phyloP scores from a whole-genome alignment of 2,797 vertebrate genomes.

The Xenopus petersii region DNA sequence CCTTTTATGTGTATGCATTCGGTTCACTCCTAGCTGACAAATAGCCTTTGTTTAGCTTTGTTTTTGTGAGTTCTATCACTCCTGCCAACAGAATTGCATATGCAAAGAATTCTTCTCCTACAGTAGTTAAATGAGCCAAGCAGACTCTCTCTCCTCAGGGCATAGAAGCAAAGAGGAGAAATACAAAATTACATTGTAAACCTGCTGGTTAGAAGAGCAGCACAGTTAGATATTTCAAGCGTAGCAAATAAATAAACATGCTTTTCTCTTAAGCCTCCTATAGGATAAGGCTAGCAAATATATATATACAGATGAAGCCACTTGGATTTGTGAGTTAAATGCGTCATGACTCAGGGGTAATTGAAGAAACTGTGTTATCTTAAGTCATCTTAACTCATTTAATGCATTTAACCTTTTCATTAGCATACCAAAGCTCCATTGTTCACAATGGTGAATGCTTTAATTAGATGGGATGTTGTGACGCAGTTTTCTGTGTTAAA shows the following conservation, averaged over 20 bases:
- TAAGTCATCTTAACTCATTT: too few species aligned
- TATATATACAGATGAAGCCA: too few species aligned
- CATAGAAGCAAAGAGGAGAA: slow-evolving; percentile 60
- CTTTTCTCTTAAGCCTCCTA: slow-evolving; percentile 25
- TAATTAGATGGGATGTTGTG: too few species aligned
- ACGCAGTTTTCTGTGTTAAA: too few species aligned
- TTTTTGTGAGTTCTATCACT: slow-evolving; percentile 53
- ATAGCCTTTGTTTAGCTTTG: slow-evolving; percentile 58
- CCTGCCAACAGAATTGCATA: slow-evolving; percentile 58
- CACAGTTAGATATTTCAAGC: slow-evolving; percentile 29
- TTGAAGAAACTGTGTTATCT: too few species aligned
- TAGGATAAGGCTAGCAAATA: slow-evolving; percentile 38
- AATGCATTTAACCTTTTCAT: too few species aligned
- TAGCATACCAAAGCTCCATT: too few species aligned
- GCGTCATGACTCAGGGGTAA: too few species aligned
- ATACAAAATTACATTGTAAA: slow-evolving; percentile 57
- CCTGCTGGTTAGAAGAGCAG: slow-evolving; percentile 55
- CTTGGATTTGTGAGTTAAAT: too few species aligned
- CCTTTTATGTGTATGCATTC: slow-evolving; percentile 36
- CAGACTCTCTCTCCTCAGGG: slow-evolving; percentile 57
- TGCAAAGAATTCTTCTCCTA: slow-evolving; percentile 58
- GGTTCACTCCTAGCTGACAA: slow-evolving; percentile 51
- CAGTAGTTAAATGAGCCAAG: slow-evolving; percentile 62
- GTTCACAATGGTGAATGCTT: too few species aligned
- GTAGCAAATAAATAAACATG: slow-evolving; percentile 17